Percentiles rank a stretch among this genome's conserved stretches.
These are phyloP conservation scores for Noctuana brunneofusca DNA, from an alignment of 2,888 invertebrate genomes.

Conservation along the genomic window DNA sequence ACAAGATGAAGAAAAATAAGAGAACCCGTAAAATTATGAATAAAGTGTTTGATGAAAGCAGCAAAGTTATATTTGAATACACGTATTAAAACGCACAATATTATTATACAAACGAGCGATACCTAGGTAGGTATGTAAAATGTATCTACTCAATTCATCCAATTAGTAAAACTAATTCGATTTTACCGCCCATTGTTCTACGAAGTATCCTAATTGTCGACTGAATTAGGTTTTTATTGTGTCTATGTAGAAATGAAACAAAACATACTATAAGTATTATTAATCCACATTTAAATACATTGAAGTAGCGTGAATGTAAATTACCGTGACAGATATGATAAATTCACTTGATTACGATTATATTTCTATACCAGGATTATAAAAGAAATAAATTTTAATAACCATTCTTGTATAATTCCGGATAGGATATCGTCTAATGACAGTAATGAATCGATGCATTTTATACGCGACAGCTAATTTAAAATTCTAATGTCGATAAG, in stretches of 20 bases:
- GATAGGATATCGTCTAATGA: slow-evolving; percentile 12
- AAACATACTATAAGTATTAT: not conserved
- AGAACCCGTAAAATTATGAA: too few species aligned
- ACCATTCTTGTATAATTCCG: slow-evolving; percentile 4
- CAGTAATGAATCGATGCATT: slow-evolving; percentile 9
- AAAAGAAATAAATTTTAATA: not conserved
- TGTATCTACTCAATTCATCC: not conserved
- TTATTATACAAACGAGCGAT: not conserved
- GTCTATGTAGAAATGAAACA: not conserved
- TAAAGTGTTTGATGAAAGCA: too few species aligned
- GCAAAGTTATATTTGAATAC: too few species aligned
- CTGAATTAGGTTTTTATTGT: slow-evolving; percentile 1
- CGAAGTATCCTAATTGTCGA: not conserved
- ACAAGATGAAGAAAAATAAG: too few species aligned
- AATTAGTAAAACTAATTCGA: slow-evolving; percentile 6
- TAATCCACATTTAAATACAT: not conserved
- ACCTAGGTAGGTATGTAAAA: not conserved
- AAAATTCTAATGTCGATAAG: slow-evolving; percentile 23
- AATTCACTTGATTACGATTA: not conserved
- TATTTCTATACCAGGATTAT: not conserved
- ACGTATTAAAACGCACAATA: not conserved
- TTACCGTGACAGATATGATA: not conserved
- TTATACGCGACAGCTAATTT: slow-evolving; percentile 16
- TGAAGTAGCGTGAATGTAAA: not conserved
- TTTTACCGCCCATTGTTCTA: slow-evolving; percentile 11